A percentile compares a stretch with the other conserved stretches of the same genome.
phyloP scores from a whole-genome alignment of 2,113 vertebrate genomes.

The Stegostoma tigrinum region DNA sequence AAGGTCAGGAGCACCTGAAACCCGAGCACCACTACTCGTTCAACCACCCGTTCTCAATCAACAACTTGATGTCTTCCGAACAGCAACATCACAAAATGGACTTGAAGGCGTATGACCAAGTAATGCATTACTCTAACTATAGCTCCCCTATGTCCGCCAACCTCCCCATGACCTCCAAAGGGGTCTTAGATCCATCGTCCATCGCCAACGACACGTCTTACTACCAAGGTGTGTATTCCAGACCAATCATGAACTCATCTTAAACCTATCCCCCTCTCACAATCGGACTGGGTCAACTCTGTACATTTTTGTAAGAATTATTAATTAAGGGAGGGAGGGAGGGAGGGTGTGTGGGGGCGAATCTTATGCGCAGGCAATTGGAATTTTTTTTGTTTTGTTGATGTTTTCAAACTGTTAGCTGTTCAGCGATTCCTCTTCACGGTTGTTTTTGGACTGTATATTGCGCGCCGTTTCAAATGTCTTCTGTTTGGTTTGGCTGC shows the following conservation, averaged over 20 bases:
- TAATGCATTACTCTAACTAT: constrained; percentile 95
- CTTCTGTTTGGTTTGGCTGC: background rate
- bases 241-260: constrained; percentile 98
- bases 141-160: constrained; percentile 85
- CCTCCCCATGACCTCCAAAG: constrained; percentile 88
- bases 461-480: constrained; percentile 53
- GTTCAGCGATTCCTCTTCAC: constrained; percentile 51
- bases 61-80: constrained; percentile 95
- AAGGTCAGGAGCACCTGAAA: constrained; percentile 80
- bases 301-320: constrained; percentile 39
- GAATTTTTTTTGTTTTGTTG: constrained; percentile 53
- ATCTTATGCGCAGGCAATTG: constrained; percentile 59
- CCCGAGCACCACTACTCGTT: constrained; percentile 97
- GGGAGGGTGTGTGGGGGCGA: no score
- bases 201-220: constrained; percentile 78
- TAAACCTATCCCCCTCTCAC: constrained; percentile 49
- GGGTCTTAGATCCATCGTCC: constrained; percentile 77
- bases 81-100: constrained; percentile 96
- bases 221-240: constrained; percentile 93
- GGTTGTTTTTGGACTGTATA: constrained; percentile 51
- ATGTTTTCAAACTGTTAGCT: constrained; percentile 61
- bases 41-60: constrained; percentile 98
- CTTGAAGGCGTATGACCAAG: constrained; percentile 97
- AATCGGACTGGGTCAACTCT: constrained; percentile 38
- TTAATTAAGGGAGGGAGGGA: background rate